Conservation (phyloP, 1,140 invertebrate genomes). For the Drosophila nikananu region DNA sequence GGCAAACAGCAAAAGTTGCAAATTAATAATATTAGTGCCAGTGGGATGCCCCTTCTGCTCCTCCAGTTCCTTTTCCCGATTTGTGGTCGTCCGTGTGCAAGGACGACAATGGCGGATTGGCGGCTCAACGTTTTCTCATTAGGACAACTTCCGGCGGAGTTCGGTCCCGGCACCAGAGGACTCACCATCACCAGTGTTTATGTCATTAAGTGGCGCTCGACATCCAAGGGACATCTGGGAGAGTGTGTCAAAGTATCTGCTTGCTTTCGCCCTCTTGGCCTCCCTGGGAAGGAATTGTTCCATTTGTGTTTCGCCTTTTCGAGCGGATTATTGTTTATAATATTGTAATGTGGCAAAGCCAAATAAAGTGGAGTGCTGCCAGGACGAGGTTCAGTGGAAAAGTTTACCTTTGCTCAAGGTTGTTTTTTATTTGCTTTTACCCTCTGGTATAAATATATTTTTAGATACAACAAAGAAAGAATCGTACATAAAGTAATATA, state of each 20-base stretch:
- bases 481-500: too few relatives aligned
- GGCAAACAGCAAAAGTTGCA: constrained; percentile 49
- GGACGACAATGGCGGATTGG: constrained; percentile 34
- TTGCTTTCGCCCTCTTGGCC: constrained; percentile 10
- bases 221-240: constrained; percentile 30
- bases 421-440: neutral
- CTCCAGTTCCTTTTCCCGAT: neutral
- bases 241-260: constrained; percentile 22
- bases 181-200: constrained; percentile 49
- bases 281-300: constrained; percentile 37
- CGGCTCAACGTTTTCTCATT: constrained; percentile 67
- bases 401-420: neutral
- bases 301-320: constrained; percentile 30
- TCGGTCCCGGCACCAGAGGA: constrained; percentile 8
- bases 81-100: constrained; percentile 23
- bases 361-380: constrained; percentile 32
- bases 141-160: constrained; percentile 66
- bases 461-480: too few relatives aligned
- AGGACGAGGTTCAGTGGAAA: constrained; percentile 9
- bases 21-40: constrained; percentile 70
- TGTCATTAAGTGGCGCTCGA: constrained; percentile 70
- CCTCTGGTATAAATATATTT: too few relatives aligned
- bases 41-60: neutral
- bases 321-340: constrained; percentile 57
- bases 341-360: constrained; percentile 52